phyloP scores from a whole-genome alignment of 2,113 vertebrate species.

The Acinonyx jubatus region DNA sequence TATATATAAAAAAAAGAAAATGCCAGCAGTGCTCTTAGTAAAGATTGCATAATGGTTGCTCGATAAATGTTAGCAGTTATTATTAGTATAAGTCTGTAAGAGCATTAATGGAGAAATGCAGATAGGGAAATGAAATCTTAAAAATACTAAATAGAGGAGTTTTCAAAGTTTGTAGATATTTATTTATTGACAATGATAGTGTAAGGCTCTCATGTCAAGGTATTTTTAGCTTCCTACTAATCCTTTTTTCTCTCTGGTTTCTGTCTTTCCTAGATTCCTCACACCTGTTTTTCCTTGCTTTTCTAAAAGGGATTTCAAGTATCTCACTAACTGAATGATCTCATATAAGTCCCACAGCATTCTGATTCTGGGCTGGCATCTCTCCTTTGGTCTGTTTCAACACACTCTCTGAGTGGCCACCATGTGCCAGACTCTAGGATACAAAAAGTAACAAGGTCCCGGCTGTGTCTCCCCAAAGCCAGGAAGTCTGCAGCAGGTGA shows the following conservation, averaged over 20 bases:
- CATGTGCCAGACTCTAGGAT: not conserved
- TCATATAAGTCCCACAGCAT: not conserved
- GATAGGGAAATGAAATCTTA: not conserved
- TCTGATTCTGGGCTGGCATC: not conserved
- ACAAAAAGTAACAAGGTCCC: not conserved
- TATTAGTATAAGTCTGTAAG: not conserved
- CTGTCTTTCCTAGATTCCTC: not conserved
- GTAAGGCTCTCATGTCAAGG: not conserved
- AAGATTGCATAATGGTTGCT: not conserved
- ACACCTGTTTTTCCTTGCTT: not conserved
- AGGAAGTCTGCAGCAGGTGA: accelerated
- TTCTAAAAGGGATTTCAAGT: not conserved
- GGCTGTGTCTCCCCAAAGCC: not conserved
- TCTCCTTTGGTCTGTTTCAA: not conserved
- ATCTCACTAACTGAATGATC: not conserved
- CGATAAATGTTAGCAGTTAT: not conserved
- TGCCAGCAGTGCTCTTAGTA: not conserved
- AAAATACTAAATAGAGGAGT: not conserved
- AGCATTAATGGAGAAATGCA: not conserved
- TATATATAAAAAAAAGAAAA: not conserved
- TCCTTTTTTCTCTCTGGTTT: not conserved
- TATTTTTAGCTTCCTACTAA: not conserved
- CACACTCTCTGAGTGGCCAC: not conserved
- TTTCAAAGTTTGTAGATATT: not conserved
- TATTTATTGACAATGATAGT: not conserved